Base-by-base conservation (phyloP, 2,797 vertebrate species). In the Sebastes iracundus region DNA sequence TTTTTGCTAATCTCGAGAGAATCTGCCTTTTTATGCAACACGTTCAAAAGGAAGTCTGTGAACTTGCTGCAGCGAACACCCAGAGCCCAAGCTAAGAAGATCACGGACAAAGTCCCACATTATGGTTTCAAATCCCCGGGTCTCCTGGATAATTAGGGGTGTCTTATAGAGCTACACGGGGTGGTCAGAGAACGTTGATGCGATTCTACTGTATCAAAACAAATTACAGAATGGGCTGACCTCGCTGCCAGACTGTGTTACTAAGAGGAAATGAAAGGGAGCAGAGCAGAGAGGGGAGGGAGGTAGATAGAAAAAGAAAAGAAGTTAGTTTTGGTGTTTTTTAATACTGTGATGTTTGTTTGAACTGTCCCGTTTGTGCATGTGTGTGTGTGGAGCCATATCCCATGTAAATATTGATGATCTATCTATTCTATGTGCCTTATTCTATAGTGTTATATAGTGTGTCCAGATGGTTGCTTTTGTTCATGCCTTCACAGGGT, bases 261-360 rank as follows among this genome's bases (percentile, higher is more conserved):
- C 32, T 11, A 2, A 70, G 65, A 86, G 55, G 80, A 81, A 85
- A 73, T 64, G 28, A 77, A 66, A 61, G 27, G 27, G 27, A 67
- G 63, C 25, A 20, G 72, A 25, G 60, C 11, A 20, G 16, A 14
- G 65, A 28, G 22, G 23, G 22, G 11, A 32, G 60, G 38, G 8
- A 7, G 9, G 60, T 7, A 7, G 55, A 69, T 6, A 12, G 16
- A 42, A 61, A 38, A 22, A 12, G 16, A 42, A 33, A 38, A 22
- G 6, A 28, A 25, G 63, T 76, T 25, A 49, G 62, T 80, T 61
- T 75, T 73, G 20, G 55, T 77, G 33, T 77, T 78, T 79, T 84
- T 84, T 80, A 83, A 88, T 85, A 87, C 90, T 93, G 92, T 90
- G 90, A 93, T 90, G 84, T 87, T 88, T 84, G 81, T 86, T 85